phyloP scores from a whole-genome alignment of 2,113 vertebrate species.

The Chroicocephalus ridibundus region DNA sequence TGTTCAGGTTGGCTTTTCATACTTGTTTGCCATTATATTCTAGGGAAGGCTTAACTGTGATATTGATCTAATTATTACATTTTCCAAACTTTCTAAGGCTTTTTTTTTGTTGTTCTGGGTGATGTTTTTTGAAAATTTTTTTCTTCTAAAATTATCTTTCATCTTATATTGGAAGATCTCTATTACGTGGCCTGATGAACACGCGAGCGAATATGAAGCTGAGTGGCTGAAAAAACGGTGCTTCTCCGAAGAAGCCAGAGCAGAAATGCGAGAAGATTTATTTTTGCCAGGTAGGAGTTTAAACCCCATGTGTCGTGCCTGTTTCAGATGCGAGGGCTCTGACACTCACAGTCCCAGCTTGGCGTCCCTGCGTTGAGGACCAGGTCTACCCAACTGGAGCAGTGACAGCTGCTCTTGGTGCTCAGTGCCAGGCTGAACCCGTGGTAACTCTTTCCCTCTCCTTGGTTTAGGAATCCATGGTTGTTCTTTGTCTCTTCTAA shows the following conservation, averaged over 20 bases:
- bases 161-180: conserved; percentile 77
- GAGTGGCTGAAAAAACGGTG: conserved; percentile 91
- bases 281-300: conserved; percentile 85
- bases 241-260: conserved; percentile 86
- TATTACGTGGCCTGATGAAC: conserved; percentile 87
- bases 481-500: neutral
- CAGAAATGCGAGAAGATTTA: conserved; percentile 78
- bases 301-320: neutral
- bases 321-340: neutral
- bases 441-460: neutral
- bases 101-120: neutral
- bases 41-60: neutral
- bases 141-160: neutral
- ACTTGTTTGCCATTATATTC: neutral
- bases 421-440: neutral
- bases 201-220: conserved; percentile 86
- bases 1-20: neutral
- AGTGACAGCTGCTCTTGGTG: accelerated
- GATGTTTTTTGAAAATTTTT: neutral
- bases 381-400: neutral
- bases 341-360: accelerated
- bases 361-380: neutral
- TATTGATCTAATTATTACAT: neutral
- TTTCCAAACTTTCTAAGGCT: neutral
- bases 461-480: accelerated